Percentiles rank a stretch among this genome's conserved stretches.
phyloP scores from a whole-genome alignment of 2,797 vertebrate species.

The Tinamus major region DNA sequence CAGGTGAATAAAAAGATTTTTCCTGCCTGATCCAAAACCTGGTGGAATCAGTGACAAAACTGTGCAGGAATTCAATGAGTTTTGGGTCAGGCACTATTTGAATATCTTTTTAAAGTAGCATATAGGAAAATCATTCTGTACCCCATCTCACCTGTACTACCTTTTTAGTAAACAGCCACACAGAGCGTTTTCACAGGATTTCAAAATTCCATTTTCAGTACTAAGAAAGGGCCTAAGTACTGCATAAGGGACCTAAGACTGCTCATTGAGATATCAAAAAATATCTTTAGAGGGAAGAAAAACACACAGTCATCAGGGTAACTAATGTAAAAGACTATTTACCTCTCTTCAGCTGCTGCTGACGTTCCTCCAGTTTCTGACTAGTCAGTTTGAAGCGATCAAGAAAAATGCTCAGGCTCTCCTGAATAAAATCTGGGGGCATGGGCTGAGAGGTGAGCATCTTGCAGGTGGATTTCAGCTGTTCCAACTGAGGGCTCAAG shows the following conservation, averaged over 20 bases:
- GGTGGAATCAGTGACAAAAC: neutral
- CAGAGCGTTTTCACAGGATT: neutral
- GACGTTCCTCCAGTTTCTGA: conserved; percentile 80
- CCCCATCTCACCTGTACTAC: neutral
- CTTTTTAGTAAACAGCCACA: neutral
- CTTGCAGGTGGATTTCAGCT: conserved; percentile 74
- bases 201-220: neutral
- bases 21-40: neutral
- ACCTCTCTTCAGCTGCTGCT: conserved; percentile 85
- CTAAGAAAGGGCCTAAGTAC: neutral
- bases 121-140: neutral
- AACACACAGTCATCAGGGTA: neutral
- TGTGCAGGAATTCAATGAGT: neutral
- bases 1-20: neutral
- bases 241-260: neutral
- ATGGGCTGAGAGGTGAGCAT: conserved; percentile 71
- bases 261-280: neutral
- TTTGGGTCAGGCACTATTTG: neutral
- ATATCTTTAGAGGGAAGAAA: neutral
- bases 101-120: neutral
- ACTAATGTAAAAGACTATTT: neutral
- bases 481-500: conserved; percentile 79
- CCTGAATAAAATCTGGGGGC: conserved; percentile 79
- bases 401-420: conserved; percentile 77
- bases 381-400: conserved; percentile 76